These are phyloP conservation scores for Acanthococcus lagerstroemiae DNA, from an alignment of 2,888 invertebrate genomes.

Conservation along the genomic window DNA sequence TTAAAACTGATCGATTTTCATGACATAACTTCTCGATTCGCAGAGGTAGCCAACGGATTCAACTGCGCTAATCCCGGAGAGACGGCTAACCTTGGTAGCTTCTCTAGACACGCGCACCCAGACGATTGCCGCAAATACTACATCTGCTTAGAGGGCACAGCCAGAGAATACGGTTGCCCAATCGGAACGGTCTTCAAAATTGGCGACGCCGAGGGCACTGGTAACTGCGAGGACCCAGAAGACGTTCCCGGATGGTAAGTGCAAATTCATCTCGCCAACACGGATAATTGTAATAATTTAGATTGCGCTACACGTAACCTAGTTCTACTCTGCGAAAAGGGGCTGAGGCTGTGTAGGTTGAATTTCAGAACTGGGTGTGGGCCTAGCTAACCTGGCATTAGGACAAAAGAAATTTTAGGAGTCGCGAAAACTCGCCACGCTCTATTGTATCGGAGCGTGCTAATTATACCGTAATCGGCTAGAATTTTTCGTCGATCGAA, in stretches of 20 bases:
- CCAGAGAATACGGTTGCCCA: slow-evolving; percentile 89
- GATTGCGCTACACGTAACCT: no score
- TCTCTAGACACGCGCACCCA: slow-evolving; percentile 90
- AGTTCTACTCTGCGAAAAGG: no score
- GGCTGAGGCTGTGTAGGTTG: no score
- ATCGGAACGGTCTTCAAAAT: slow-evolving; percentile 93
- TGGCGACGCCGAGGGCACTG: slow-evolving; percentile 78
- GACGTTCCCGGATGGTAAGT: slow-evolving; percentile 91
- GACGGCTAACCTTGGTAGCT: slow-evolving; percentile 61
- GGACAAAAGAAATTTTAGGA: no score
- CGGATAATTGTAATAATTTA: no score
- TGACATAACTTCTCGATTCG: not conserved
- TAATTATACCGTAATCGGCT: no score
- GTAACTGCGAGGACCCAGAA: slow-evolving; percentile 90
- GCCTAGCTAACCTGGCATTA: no score
- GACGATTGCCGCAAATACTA: slow-evolving; percentile 92
- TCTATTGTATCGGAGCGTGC: no score
- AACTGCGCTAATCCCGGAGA: slow-evolving; percentile 71
- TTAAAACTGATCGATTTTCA: not conserved
- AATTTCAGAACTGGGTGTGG: no score
- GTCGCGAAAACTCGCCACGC: no score
- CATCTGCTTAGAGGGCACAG: slow-evolving; percentile 81
- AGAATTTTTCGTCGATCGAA: no score
- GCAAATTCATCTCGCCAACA: not conserved
- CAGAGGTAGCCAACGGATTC: slow-evolving; percentile 87